Evolutionary conservation across 2,797 vertebrate genomes (phyloP).

Genomic region (Xenops minutus): DNA sequence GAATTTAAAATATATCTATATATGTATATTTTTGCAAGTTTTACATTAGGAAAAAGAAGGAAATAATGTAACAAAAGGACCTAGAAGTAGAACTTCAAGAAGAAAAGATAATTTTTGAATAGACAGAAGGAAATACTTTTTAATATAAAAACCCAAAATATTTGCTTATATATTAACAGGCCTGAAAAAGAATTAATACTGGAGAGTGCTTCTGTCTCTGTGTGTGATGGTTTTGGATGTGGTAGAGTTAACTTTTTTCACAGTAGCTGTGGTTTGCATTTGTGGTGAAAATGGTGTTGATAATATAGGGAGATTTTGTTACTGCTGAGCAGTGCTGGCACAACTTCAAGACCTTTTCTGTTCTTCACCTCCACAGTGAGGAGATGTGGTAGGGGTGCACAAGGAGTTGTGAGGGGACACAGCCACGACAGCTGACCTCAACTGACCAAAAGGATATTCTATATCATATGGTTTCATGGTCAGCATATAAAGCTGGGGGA

Average conservation of each 20-base stretch:
- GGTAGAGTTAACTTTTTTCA: not conserved
- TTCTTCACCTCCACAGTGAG: not conserved
- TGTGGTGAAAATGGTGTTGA: not conserved
- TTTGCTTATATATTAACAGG: rapidly evolving
- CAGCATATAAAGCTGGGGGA: not conserved
- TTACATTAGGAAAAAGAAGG: not conserved
- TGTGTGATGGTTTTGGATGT: not conserved
- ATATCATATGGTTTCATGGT: not conserved
- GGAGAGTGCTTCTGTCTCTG: rapidly evolving
- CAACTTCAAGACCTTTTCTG: not conserved
- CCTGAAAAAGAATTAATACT: not conserved
- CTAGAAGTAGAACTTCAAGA: not conserved
- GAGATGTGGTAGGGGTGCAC: not conserved
- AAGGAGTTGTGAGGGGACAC: not conserved
- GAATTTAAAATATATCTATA: not conserved
- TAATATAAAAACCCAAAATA: not conserved
- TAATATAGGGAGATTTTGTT: rapidly evolving
- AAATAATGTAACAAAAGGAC: not conserved
- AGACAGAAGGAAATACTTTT: not conserved
- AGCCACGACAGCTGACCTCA: not conserved
- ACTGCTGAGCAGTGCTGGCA: not conserved
- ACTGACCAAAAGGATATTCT: not conserved
- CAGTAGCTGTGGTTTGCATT: not conserved
- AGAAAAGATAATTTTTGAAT: not conserved
- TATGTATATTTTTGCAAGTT: not conserved